Percentiles rank a stretch among this genome's conserved stretches.
phyloP scores from a whole-genome alignment of 2,113 vertebrate genomes.

The Aramus guarauna region DNA sequence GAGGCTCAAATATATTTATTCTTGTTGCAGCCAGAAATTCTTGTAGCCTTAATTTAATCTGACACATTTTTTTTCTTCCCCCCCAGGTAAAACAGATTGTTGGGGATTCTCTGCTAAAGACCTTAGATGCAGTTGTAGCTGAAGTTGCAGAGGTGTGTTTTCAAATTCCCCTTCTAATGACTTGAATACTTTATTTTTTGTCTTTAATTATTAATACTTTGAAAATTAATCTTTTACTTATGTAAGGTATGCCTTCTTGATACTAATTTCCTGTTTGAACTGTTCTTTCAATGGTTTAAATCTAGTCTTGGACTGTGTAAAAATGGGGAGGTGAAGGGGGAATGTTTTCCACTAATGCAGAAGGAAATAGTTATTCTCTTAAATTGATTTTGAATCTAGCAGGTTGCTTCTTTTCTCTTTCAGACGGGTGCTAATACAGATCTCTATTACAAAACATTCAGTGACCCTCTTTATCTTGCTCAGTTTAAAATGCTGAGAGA shows the following conservation, averaged over 20 bases:
- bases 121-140: constrained; percentile 78
- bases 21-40: neutral
- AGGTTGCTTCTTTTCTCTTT: constrained; percentile 2
- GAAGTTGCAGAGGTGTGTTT: constrained; percentile 82
- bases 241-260: neutral
- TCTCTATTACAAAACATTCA: constrained; percentile 88
- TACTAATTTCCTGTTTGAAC: neutral
- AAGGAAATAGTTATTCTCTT: neutral
- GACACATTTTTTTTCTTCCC: neutral
- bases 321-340: neutral
- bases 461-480: constrained; percentile 91
- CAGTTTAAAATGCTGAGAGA: constrained; percentile 98
- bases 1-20: neutral
- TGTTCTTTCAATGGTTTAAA: neutral
- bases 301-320: neutral
- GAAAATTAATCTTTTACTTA: neutral
- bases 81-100: constrained; percentile 88
- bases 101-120: constrained; percentile 86
- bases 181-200: neutral
- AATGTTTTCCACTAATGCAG: neutral
- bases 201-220: neutral
- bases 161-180: neutral
- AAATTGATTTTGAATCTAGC: neutral
- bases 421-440: constrained; percentile 79
- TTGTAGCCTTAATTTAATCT: neutral